Evolutionary conservation across 2,888 invertebrate genomes (phyloP).

Genomic region (Sminthurinus aureus): DNA sequence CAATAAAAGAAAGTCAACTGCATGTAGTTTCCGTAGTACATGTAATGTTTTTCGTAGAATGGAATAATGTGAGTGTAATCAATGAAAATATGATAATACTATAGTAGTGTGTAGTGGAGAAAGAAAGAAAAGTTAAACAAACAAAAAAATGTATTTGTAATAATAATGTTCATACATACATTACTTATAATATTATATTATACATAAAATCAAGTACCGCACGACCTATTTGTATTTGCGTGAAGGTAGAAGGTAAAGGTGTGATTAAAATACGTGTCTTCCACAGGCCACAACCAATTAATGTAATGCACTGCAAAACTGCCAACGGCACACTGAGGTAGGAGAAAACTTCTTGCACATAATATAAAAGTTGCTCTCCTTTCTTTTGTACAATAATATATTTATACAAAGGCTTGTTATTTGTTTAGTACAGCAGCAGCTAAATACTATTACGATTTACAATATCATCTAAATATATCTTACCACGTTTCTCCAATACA

Average conservation of each 20-base stretch:
- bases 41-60: neutral
- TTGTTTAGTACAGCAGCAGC: neutral
- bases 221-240: constrained; percentile 39
- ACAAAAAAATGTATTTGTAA: neutral
- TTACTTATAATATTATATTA: neutral
- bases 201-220: constrained; percentile 38
- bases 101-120: constrained; percentile 11
- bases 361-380: constrained; percentile 21
- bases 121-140: constrained; percentile 13
- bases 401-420: constrained; percentile 7
- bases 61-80: neutral
- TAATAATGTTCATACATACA: neutral
- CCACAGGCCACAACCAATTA: constrained; percentile 40
- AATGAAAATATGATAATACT: too few species aligned
- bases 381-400: constrained; percentile 13
- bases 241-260: constrained; percentile 35
- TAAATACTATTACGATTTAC: constrained; percentile 11
- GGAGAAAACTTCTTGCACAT: constrained; percentile 30
- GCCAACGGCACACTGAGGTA: constrained; percentile 38
- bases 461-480: neutral
- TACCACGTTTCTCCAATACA: constrained; percentile 16
- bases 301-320: constrained; percentile 36
- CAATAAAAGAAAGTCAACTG: too few species aligned
- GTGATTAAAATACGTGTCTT: constrained; percentile 40
- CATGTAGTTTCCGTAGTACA: neutral